phyloP scores from a whole-genome alignment of 2,113 vertebrate species.

The Salvator merianae region DNA sequence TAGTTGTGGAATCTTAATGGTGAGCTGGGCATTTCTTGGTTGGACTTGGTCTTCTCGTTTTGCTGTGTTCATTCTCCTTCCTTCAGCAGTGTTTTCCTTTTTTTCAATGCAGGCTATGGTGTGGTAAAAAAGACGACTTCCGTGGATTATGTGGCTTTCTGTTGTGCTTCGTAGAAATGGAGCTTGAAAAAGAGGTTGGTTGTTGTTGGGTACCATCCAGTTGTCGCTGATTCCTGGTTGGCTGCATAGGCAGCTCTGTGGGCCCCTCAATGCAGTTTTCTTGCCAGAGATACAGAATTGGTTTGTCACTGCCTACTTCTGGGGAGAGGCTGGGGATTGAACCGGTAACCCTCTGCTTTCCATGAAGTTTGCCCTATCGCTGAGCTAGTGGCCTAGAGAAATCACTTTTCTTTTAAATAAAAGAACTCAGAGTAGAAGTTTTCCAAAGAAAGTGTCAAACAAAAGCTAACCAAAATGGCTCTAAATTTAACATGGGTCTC shows the following conservation, averaged over 20 bases:
- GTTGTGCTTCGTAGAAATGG: conserved; percentile 89
- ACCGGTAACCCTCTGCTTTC: no score
- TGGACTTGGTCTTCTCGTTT: not conserved
- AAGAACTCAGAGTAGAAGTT: not conserved
- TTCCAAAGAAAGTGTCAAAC: not conserved
- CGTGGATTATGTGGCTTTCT: conserved; percentile 79
- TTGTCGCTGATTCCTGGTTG: no score
- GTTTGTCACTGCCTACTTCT: no score
- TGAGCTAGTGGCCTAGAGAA: no score
- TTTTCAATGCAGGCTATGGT: conserved; percentile 82
- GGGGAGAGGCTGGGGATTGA: no score
- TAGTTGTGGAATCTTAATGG: no score
- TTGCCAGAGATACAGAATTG: no score
- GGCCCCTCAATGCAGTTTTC: no score
- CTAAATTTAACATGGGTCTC: not conserved
- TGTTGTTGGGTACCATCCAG: no score
- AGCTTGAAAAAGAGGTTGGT: conserved; percentile 91
- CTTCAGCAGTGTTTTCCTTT: not conserved
- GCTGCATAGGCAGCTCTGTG: no score
- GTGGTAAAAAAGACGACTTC: conserved; percentile 85
- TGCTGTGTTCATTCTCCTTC: not conserved
- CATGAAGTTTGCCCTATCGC: no score
- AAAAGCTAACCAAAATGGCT: not conserved
- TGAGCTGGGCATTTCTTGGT: no score
- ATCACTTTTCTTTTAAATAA: conserved; percentile 26